Evolutionary conservation across 2,797 vertebrate species (phyloP), one percentile per base, ranked within the genome.

Genomic region (Benthosema pterotum): DNA sequence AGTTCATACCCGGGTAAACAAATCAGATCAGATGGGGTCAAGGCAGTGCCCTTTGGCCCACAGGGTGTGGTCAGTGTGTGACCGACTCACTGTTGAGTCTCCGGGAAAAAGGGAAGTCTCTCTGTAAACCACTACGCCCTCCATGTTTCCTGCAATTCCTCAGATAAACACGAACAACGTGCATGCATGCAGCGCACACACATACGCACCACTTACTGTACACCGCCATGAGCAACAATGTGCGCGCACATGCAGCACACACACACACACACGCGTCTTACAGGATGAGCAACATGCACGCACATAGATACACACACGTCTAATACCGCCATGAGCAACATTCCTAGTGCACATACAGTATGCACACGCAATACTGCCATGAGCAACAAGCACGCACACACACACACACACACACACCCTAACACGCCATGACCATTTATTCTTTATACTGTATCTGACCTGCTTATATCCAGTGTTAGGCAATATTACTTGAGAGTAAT

Each of bases 91-190:
- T n/a, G n/a, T 47, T 60, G 60, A 69, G 1, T 25, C 60, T 50
- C 42, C 46, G 51, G 66, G 22, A 69, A 58, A 51, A 67, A 69
- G 71, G 22, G 22, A 25, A 60, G 63, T 56, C 52, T 60, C 60
- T 17, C 46, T 78, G 78, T 79, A 77, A 87, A 87, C 77, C 42
- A 47, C 71, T 64, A 42, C 75, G 75, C 68, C 78, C 74, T 75
- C 79, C 32, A 11, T 2, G 32, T 9, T 88, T 88, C 88, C 87
- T 86, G 86, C 68, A 53, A 72, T 83, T 78, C 77, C 64, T 45
- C 14, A 75, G 88, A 90, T 88, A 87, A 82, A 38, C 32, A 38
- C 11, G 32, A 38, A 9, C 32, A 38, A 15, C 55, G 12, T 6
- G 13, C 19, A 38, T n/a, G n/a, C n/a, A n/a, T n/a, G n/a, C 32